Base-by-base conservation (phyloP, 2,888 invertebrate genomes). In the Germaria angustata region DNA sequence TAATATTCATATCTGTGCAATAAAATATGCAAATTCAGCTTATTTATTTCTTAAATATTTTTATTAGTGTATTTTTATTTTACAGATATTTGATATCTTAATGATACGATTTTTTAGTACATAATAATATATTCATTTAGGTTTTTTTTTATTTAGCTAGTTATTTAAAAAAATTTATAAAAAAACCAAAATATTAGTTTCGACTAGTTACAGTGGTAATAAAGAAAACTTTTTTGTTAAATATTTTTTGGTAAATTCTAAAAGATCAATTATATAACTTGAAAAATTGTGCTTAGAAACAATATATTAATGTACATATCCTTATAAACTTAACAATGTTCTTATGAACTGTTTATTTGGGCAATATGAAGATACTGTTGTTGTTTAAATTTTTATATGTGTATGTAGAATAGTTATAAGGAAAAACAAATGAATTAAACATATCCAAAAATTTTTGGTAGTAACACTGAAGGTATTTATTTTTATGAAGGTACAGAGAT, bases 401-500 rank as follows among this genome's bases (percentile, higher is more conserved):
- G 2, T 44, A 8, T 17, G 57, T 63, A 77, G 22, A 72, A 55
- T 11, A 39, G 63, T 24, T 39, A 36, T 49, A 17, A 53, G 55
- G 2, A n/a, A 36, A 68, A 8, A 44, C 15, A 53, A 66, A 17
- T 20, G 13, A 51, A 24, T 36, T 41, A 65, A 57, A 80, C 36
- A 53, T n/a, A 36, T 63, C 39, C 69, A 44, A 78, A 68, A 51
- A 44, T 28, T 66, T 66, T 51, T 72, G 20, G 53, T 78, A 75
- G 57, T 75, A 75, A n/a, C 66, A 61, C 63, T 65, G 71, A 86
- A 86, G 86, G 86, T 87, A 84, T 87, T 86, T 73, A 15, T 44
- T 81, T 66, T 80, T 78, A 77, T 84, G 77, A 88, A 88, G 88
- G 88, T 88, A 88, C 88, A 88, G 87, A 88, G 88, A 88, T 88